Evolutionary conservation across 2,113 vertebrate species (phyloP).

Genomic region (Jacana jacana): DNA sequence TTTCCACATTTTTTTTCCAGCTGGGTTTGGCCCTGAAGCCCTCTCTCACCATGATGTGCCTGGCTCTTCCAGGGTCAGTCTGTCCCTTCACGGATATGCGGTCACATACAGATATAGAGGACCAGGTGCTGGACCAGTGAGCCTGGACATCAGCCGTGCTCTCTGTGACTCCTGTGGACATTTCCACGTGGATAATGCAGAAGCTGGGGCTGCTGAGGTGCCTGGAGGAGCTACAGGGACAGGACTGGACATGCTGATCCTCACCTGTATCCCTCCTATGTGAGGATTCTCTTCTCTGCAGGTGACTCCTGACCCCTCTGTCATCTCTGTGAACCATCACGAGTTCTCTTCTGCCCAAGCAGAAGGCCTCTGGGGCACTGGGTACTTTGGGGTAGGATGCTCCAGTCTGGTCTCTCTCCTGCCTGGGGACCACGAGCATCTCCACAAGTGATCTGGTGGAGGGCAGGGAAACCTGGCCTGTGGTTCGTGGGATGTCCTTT

Average conservation of each 20-base stretch:
- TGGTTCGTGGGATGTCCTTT: neutral
- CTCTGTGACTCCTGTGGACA: neutral
- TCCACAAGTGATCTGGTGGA: neutral
- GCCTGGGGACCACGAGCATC: neutral
- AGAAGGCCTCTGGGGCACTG: neutral
- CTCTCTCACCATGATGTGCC: neutral
- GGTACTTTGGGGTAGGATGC: neutral
- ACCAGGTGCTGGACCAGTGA: rapidly evolving
- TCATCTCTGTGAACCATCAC: neutral
- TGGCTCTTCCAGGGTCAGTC: neutral
- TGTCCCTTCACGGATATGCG: rapidly evolving
- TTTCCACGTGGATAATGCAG: neutral
- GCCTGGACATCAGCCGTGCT: neutral
- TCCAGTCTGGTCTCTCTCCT: neutral
- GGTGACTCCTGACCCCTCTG: neutral
- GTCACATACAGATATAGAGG: rapidly evolving
- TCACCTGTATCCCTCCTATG: neutral
- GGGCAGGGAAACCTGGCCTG: neutral
- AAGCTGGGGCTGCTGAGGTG: neutral
- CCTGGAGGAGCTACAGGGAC: neutral
- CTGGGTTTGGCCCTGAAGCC: neutral
- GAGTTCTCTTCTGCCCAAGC: neutral
- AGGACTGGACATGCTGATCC: neutral
- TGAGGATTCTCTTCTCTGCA: neutral
- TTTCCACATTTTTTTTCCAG: neutral